Evolutionary conservation across 2,888 invertebrate species (phyloP), one percentile per base, ranked within the genome.

Genomic region (Campoletis raptor): DNA sequence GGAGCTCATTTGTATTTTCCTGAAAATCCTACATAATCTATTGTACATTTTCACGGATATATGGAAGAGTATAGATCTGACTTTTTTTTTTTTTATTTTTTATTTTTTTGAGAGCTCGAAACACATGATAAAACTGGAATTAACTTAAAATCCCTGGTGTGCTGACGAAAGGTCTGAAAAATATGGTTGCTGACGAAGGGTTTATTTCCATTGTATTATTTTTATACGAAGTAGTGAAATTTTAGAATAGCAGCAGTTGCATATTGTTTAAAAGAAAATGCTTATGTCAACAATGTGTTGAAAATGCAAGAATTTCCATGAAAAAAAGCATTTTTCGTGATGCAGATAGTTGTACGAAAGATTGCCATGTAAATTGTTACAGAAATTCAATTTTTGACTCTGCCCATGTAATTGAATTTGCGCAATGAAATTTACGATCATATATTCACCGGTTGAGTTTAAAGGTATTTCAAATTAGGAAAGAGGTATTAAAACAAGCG

Each of bases 381-480:
- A 8, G 36, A 18, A n/a, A 42, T 64, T 45, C 0, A 54, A 76
- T 64, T 15, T 54, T 12, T 18, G 3, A 21, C 24, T 57, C n/a
- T 40, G 9, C 40, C 40, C 54, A 18, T n/a, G n/a, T 48, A 48
- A 30, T 30, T 70, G 2, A 24, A 70, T 70, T 24, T 70, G 0
- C 21, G 24, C 15, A 30, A 30, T 48, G 37, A 10, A 64, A 21
- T 74, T 36, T 74, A 24, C 40, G 15, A 24, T 24, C 12, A 15
- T 37, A 57, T 40, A 57, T 74, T 21, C 45, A 7, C 30, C 7
- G 45, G 24, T 9, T 9, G 30, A 64, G 30, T 24, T 74, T 12
- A 12, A 74, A 21, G 64, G 64, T 37, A 45, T 64, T 30, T 61
- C 42, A 36, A 76, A 76, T 64, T 30, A 76, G 21, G 1, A 6